Evolutionary conservation across 2,888 invertebrate genomes (phyloP), one percentile per base, ranked within the genome.

Genomic region (Thymelicus lineola): DNA sequence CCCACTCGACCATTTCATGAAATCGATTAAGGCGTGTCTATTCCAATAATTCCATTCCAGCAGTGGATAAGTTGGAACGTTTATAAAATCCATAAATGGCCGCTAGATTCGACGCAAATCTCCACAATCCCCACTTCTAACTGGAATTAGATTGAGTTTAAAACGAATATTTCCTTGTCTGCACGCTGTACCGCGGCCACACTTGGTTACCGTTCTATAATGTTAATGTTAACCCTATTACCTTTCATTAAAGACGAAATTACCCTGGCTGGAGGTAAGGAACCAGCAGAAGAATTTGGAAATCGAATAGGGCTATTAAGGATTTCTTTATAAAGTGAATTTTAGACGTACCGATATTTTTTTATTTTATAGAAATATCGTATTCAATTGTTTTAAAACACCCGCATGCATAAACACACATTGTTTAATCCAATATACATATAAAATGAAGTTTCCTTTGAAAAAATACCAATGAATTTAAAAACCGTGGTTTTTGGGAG

Each of bases 291-390:
- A 69, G 73, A 73, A 73, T 74, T 73, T 75, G 68, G 66, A 65
- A 71, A 73, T 71, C 75, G 72, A 70, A 73, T 73, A 61, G 72
- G 64, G 66, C 67, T 73, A 73, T 73, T 74, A 71, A 70, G 72
- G 71, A 58, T 63, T 64, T 64, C 69, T 69, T 50, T 69, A 59
- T 58, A 64, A 63, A 59, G 69, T 64, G 69, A 38, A 58, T 15
- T 69, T 69, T 69, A 69, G 20, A 63, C 6, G 38, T 46, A 42
- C n/a, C 68, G 62, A 12, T 55, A 14, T 17, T 36, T 35, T 35
- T 6, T 58, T 4, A 53, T 20, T 15, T 58, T 17, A 15, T 15
- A 2, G 28, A 28, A 0, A 28, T 28, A 28, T 45, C 14, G 6
- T 46, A 35, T 10, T 48, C 4, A 42, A 42, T 42, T 42, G 28